These are phyloP conservation scores for Zophobas morio DNA, from an alignment of 1,140 invertebrate genomes.

Conservation along the genomic window DNA sequence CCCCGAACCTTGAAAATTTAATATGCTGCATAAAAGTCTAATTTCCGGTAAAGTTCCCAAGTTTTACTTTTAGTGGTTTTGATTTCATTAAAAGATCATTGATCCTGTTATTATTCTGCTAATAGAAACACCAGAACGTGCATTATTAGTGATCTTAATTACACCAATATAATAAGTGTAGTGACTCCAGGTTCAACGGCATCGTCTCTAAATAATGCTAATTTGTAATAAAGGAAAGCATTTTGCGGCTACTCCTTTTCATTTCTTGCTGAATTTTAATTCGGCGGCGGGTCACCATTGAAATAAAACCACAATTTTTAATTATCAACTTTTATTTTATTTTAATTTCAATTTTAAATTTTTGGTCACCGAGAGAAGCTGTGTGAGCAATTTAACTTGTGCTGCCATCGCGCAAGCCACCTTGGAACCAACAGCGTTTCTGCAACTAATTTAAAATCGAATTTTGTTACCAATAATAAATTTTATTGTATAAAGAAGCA, in stretches of 20 bases:
- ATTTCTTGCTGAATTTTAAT: neutral
- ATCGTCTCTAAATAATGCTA: conserved; percentile 1
- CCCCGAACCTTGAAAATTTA: neutral
- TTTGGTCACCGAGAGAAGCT: no score
- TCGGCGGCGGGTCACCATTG: no score
- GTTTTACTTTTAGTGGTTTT: conserved; percentile 24
- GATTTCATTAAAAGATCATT: conserved; percentile 16
- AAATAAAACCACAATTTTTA: no score
- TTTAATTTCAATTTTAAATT: no score
- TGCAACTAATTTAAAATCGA: no score
- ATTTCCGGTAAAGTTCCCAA: neutral
- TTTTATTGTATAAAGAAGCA: no score
- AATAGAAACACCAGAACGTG: neutral
- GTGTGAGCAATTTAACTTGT: no score
- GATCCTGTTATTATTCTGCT: conserved; percentile 1
- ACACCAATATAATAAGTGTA: conserved; percentile 3
- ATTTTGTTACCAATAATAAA: no score
- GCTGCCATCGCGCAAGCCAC: no score
- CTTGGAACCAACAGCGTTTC: no score
- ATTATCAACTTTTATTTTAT: no score
- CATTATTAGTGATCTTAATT: neutral
- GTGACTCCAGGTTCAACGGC: conserved; percentile 24
- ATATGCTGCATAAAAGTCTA: conserved; percentile 5
- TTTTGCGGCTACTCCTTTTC: conserved; percentile 22
- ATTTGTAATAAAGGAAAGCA: conserved; percentile 26